Base-by-base conservation (phyloP, 2,888 invertebrate genomes). In the Acronicta alni region DNA sequence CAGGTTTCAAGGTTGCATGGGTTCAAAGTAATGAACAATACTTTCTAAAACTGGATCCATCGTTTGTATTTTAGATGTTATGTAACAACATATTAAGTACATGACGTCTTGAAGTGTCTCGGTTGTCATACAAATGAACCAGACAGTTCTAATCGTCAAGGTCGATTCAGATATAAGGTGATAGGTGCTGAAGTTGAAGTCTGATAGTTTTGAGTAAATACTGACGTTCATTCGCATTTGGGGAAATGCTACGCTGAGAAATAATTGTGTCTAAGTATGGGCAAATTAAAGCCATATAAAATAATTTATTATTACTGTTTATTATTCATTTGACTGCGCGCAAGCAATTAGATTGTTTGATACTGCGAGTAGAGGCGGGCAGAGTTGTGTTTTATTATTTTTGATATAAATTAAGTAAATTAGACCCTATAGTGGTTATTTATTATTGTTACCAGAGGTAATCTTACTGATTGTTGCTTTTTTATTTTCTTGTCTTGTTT, bases 1-100 rank as follows among this genome's bases (percentile, higher is more conserved):
- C 44, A 67, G 14, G 9, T 38, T 18, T 35, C 47, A 48, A 44
- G 43, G 70, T 53, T 46, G 16, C 14, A 18, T 6, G 30, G 26
- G 30, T 38, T 17, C 38, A 23, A 23, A 43, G n/a, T 42, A 35
- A 41, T n/a, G 45, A 10, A 30, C 30, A 30, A 14, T 48, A 38
- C 48, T 48, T 48, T 48, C 48, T 48, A 48, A 30, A 38, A 14
- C 18, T 35, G 20, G 20, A 37, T 47, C 9, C 10, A 15, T 12
- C 1, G n/a, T 35, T 35, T 10, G 20, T 20, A 18, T n/a, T 35
- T 18, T 46, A 9, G 20, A 35, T 32, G 12, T 37, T 47, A 20
- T 15, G 35, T 20, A 35, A 37, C 18, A 47, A 20, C 30, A 12
- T 30, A 30, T 3, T 7, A 35, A 35, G 5, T 1, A 35, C n/a